phyloP scores from a whole-genome alignment of 2,888 invertebrate genomes.

The Synergus japonicus region DNA sequence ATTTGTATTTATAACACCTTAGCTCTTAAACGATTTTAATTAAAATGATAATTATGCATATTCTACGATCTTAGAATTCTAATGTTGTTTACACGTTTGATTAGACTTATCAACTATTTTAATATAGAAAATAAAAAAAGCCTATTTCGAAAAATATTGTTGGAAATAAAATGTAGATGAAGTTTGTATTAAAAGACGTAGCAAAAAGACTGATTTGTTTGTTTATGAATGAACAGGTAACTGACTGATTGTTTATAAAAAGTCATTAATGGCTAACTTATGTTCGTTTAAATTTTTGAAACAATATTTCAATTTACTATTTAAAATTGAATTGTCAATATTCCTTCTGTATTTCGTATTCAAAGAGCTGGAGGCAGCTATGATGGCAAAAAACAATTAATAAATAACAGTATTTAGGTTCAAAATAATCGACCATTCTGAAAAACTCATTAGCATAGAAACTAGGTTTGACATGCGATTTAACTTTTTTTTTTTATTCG shows the following conservation, averaged over 20 bases:
- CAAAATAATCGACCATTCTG: neutral
- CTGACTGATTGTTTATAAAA: no score
- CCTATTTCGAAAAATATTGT: neutral
- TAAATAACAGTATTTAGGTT: neutral
- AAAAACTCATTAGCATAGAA: neutral
- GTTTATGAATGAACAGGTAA: no score
- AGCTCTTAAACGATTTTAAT: slow-evolving; percentile 1
- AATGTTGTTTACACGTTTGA: neutral
- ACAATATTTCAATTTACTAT: neutral
- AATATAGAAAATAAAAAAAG: neutral
- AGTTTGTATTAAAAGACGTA: neutral
- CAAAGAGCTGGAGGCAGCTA: neutral
- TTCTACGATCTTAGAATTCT: neutral
- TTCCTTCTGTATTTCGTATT: slow-evolving; percentile 41
- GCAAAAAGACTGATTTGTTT: neutral
- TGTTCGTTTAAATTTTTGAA: no score
- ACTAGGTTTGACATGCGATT: neutral
- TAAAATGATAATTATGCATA: neutral
- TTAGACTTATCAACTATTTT: neutral
- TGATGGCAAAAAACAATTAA: neutral
- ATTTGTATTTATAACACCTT: slow-evolving; percentile 2
- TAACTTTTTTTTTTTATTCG: neutral
- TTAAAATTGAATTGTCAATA: slow-evolving; percentile 31
- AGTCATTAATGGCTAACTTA: no score
- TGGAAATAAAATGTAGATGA: neutral